Evolutionary conservation across 2,888 invertebrate genomes (phyloP).

Genomic region (Leptinotarsa juncta): DNA sequence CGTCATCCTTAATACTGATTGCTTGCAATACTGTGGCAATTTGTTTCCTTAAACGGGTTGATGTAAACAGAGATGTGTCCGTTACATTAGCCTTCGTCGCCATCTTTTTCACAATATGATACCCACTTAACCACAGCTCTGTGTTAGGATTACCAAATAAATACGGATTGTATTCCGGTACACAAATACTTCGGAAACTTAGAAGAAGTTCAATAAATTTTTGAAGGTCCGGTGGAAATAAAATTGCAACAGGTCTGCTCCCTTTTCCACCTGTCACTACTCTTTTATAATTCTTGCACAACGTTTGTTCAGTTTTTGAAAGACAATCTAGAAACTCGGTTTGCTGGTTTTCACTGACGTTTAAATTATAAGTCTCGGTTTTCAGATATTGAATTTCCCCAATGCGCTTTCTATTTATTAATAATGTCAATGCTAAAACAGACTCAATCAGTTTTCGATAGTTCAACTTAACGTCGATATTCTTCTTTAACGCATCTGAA

Average conservation of each 20-base stretch:
- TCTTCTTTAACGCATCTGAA: neutral
- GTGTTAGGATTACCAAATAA: conserved; percentile 46
- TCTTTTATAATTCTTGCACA: conserved; percentile 24
- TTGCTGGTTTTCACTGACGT: conserved; percentile 16
- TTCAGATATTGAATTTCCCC: conserved; percentile 37
- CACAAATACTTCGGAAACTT: conserved; percentile 34
- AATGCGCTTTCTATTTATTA: conserved; percentile 43
- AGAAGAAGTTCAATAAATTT: conserved; percentile 28
- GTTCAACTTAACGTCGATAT: conserved; percentile 13
- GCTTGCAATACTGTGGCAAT: conserved; percentile 45
- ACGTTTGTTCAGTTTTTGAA: conserved; percentile 16
- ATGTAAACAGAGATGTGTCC: conserved; percentile 44
- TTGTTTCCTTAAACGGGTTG: conserved; percentile 49
- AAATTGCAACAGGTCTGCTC: conserved; percentile 27
- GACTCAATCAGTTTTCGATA: conserved; percentile 37
- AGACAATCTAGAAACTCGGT: conserved; percentile 23
- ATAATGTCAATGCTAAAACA: conserved; percentile 33
- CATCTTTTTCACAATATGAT: conserved; percentile 46
- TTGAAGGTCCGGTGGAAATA: conserved; percentile 34
- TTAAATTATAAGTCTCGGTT: conserved; percentile 11
- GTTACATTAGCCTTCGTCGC: conserved; percentile 39
- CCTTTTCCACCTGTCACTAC: conserved; percentile 32
- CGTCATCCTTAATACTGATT: conserved; percentile 39
- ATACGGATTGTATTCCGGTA: conserved; percentile 46
- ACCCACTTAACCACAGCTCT: conserved; percentile 44